phyloP scores from a whole-genome alignment of 2,888 invertebrate genomes.

The Pilophorus perplexus region DNA sequence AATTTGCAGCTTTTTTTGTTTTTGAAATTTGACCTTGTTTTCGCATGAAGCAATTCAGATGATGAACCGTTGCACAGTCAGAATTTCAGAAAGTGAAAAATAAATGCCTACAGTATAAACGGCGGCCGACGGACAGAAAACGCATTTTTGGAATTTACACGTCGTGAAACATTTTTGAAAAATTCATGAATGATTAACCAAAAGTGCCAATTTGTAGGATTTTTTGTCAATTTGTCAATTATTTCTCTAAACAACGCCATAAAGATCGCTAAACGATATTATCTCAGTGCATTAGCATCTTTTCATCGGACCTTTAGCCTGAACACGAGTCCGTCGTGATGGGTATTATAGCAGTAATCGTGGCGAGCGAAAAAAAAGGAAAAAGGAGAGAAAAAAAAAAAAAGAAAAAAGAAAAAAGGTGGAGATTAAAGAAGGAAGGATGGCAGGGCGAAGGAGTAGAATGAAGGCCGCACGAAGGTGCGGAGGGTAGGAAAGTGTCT shows the following conservation, averaged over 20 bases:
- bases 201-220: too few relatives aligned
- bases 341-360: neutral
- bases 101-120: neutral
- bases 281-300: too few relatives aligned
- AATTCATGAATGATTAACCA: too few relatives aligned
- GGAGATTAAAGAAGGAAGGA: neutral
- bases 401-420: slow-evolving; percentile 9
- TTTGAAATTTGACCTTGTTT: neutral
- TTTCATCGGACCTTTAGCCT: too few relatives aligned
- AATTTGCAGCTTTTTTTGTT: neutral
- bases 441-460: neutral
- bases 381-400: neutral
- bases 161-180: too few relatives aligned
- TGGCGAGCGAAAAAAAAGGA: neutral
- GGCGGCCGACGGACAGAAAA: too few relatives aligned
- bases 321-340: neutral
- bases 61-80: neutral
- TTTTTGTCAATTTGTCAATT: too few relatives aligned
- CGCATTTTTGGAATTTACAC: too few relatives aligned
- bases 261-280: too few relatives aligned
- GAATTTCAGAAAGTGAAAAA: neutral
- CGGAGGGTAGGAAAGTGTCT: slow-evolving; percentile 30
- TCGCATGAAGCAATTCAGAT: neutral
- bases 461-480: slow-evolving; percentile 7
- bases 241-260: too few relatives aligned